A percentile compares a stretch with the other conserved stretches of the same genome.
These are phyloP conservation scores for Sesia apiformis DNA, from an alignment of 2,888 invertebrate genomes.

Conservation along the genomic window DNA sequence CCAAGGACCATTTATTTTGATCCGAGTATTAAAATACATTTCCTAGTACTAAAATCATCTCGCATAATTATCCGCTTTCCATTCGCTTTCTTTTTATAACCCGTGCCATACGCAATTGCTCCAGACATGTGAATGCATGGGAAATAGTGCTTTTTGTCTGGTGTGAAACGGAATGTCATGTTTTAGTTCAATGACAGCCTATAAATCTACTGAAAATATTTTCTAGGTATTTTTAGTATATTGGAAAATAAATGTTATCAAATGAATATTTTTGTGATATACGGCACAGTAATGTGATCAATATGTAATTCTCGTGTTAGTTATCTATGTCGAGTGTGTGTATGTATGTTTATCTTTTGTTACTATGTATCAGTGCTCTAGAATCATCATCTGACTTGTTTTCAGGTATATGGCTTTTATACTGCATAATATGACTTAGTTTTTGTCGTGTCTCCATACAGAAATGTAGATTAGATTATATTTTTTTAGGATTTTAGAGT, in stretches of 20 bases:
- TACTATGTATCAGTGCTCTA: too few relatives aligned
- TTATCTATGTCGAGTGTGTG: too few relatives aligned
- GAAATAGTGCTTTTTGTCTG: not conserved
- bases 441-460: too few relatives aligned
- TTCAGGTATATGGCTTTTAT: too few relatives aligned
- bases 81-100: not conserved
- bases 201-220: not conserved
- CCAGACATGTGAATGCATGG: not conserved
- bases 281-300: not conserved
- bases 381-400: too few relatives aligned
- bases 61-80: not conserved
- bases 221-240: not conserved
- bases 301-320: too few relatives aligned
- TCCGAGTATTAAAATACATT: not conserved
- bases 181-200: not conserved
- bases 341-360: too few relatives aligned
- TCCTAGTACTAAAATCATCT: not conserved
- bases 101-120: not conserved
- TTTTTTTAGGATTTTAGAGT: not conserved
- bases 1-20: not conserved
- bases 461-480: not conserved
- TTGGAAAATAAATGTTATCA: not conserved
- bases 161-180: not conserved
- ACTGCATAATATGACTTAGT: too few relatives aligned
- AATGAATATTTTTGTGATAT: not conserved